Evolutionary conservation across 1,140 invertebrate species (phyloP), one percentile per base, ranked within the genome.

Genomic region (Pseudomyrmex dendroicus): DNA sequence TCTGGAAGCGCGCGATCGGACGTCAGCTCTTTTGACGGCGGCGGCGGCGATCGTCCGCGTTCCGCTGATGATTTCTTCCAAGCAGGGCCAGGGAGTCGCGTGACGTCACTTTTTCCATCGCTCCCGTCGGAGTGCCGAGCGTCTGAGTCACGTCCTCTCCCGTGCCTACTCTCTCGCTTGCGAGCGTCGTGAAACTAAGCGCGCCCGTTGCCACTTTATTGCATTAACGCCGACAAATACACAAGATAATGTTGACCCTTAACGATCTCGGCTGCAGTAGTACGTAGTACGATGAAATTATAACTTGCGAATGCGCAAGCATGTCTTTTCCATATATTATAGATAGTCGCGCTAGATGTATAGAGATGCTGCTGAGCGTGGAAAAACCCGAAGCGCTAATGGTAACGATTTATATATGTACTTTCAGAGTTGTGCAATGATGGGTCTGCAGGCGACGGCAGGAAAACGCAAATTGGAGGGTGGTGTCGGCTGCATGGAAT

Each of bases 391-490:
- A 0, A 59, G 2, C 66, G 2, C 66, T 80, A 86, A 62, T n/a
- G 10, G 15, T 66, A 2, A 7, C 2, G 2, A 46, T 25, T 57
- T 67, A 22, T 2, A 35, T 35, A 52, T 17, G n/a, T 86, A 86
- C 35, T 96, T 96, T 2, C 94, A 96, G 96, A 96, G 96, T 93
- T 96, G 96, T 96, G 96, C 95, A 95, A 96, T 96, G 95, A 96
- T 96, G 96, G 96, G 96, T 96, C 95, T 96, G 95, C 96, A 96
- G 95, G 96, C 96, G 93, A 96, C 96, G 92, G 95, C 96, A 94
- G 95, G 95, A 89, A 96, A 96, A 95, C 96, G 96, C 93, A 96
- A 96, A 93, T 93, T 95, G 84, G 95, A 95, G 89, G 93, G 93
- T 85, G 93, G 93, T 89, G 93, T 94, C 92, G 94, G 93, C 86